phyloP scores from a whole-genome alignment of 2,888 invertebrate genomes.

The Drosophila mimetica region DNA sequence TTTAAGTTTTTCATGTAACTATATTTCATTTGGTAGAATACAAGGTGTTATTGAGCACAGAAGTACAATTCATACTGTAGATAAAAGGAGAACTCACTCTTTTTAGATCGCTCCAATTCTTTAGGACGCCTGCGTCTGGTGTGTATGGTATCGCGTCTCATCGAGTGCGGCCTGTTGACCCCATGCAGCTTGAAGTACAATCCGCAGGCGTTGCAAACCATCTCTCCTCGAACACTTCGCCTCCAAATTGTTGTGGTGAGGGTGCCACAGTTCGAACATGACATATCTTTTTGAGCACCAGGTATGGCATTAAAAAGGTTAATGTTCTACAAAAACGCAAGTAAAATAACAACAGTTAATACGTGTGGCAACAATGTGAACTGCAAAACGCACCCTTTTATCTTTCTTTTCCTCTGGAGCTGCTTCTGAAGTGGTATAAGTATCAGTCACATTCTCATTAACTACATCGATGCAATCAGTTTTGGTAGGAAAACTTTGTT shows the following conservation, averaged over 20 bases:
- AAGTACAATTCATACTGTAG: background rate
- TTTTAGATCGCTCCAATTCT: conserved; percentile 87
- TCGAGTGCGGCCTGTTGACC: conserved; percentile 95
- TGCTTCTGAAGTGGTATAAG: conserved; percentile 55
- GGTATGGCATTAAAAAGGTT: conserved; percentile 64
- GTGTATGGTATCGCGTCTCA: conserved; percentile 98
- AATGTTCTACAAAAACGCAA: conserved; percentile 45
- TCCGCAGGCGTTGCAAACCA: conserved; percentile 99
- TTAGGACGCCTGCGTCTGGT: conserved; percentile 95
- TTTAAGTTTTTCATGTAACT: too few species aligned
- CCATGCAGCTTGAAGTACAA: conserved; percentile 98
- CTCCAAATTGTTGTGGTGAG: conserved; percentile 99
- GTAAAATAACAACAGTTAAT: background rate
- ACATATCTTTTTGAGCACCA: conserved; percentile 87
- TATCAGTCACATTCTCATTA: conserved; percentile 52
- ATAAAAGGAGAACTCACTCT: conserved; percentile 82
- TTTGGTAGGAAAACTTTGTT: conserved; percentile 91
- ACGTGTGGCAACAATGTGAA: background rate
- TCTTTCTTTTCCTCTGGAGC: conserved; percentile 66
- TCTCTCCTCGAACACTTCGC: conserved; percentile 97
- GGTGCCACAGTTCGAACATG: conserved; percentile 98
- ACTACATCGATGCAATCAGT: conserved; percentile 70
- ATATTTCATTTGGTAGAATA: background rate
- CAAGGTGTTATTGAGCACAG: too few species aligned
- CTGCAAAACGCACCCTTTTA: conserved; percentile 58